A percentile compares a stretch with the other conserved stretches of the same genome.
Conservation (phyloP, 2,113 vertebrate species). For the Cyrtonyx montezumae region DNA sequence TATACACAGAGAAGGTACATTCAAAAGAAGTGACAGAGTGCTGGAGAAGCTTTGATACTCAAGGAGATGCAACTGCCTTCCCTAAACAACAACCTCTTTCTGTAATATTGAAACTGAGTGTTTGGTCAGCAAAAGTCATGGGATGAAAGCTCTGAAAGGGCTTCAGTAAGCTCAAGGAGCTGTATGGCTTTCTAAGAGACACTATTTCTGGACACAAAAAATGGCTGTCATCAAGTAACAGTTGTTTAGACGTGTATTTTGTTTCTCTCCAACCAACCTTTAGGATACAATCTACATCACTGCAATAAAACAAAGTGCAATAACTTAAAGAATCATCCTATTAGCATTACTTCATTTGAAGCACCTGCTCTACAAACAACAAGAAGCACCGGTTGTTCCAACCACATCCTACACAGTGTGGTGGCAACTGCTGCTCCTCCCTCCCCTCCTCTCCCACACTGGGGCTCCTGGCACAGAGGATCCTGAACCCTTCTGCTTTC, state of each 20-base stretch:
- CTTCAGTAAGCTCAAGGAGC: neutral
- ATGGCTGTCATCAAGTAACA: neutral
- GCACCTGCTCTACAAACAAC: neutral
- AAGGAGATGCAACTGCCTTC: neutral
- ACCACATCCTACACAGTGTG: neutral
- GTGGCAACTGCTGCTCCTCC: neutral
- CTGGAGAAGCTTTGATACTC: neutral
- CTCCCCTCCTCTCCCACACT: neutral
- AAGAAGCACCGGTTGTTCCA: constrained; percentile 6
- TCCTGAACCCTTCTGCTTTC: neutral
- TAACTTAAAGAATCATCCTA: neutral
- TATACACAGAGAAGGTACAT: neutral
- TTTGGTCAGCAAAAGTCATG: neutral
- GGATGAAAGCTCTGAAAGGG: neutral
- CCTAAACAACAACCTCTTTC: neutral
- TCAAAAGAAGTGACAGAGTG: fast-evolving
- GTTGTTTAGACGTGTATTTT: neutral
- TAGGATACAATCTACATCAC: neutral
- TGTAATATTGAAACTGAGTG: neutral
- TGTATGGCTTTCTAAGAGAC: neutral
- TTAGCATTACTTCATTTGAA: neutral
- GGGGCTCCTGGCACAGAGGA: neutral
- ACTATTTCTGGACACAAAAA: neutral
- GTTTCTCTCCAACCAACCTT: neutral
- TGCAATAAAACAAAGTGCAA: neutral